Base-by-base conservation (phyloP, 2,888 invertebrate genomes). In the Scaptomyza polygonia region DNA sequence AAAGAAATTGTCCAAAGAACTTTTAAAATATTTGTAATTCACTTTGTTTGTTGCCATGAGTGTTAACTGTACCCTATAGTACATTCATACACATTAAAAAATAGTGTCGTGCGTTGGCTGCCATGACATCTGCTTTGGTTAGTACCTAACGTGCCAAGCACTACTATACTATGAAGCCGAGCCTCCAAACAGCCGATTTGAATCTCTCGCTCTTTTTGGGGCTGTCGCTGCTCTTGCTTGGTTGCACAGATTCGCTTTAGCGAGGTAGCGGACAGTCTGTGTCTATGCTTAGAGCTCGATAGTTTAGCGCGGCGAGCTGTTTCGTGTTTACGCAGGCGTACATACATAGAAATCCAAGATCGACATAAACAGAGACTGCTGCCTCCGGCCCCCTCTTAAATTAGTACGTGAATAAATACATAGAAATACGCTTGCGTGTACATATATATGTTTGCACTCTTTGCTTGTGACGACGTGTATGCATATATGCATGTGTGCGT, bases 281-380 rank as follows among this genome's bases (percentile, higher is more conserved):
- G 74, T 89, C 74, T 77, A 79, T 88, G 80, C 77, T 70, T 88
- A 86, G 89, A 80, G 88, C 72, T 77, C 77, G 77, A 85, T 85
- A 85, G 90, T 89, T 84, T 71, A 72, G 48, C 61, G 77, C 80
- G 85, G 53, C 51, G 49, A 30, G 54, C 66, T 36, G 42, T 63
- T 39, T 56, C 34, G 49, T 57, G 49, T 14, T 18, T 29, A 27
- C 59, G 58, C 36, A 21, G 18, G 34, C 54, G 40, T 21, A 52
- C 25, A 62, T 21, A 52, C 25, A 62, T 32, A 42, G 12, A 59
- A 52, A 48, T 58, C 63, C 63, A 75, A 78, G 79, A 76, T 76
- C 79, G 76, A 76, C 65, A 62, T 65, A 3, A 57, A 44, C 53
- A 18, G 27, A 27, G 27, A 42, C 36, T 42, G 43, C 16, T 36